Conservation (phyloP, 2,113 vertebrate genomes). For the Australoheros scitulus region DNA sequence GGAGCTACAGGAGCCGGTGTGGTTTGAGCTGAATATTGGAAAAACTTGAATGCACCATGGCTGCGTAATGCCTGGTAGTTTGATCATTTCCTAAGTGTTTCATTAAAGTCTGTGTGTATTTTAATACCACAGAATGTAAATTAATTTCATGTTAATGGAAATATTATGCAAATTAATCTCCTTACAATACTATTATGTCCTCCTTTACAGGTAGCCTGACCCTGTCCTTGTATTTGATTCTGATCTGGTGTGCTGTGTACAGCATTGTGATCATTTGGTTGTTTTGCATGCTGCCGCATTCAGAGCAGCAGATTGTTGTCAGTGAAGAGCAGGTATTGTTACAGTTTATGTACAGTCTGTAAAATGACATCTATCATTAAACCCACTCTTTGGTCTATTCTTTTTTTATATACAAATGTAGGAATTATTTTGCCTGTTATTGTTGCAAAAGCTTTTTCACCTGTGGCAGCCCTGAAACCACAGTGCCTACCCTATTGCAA, state of each 20-base stretch:
- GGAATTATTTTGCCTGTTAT: not conserved
- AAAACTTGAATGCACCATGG: not conserved
- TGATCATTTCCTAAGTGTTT: not conserved
- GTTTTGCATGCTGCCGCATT: not conserved
- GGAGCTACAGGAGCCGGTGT: too few species aligned
- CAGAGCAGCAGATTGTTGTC: too few species aligned
- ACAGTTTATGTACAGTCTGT: too few species aligned
- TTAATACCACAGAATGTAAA: not conserved
- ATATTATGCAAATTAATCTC: not conserved
- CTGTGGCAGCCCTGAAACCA: too few species aligned
- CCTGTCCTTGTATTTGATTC: not conserved
- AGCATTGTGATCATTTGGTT: not conserved
- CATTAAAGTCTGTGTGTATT: not conserved
- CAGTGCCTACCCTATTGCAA: too few species aligned
- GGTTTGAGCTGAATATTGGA: too few species aligned
- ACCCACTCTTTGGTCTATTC: not conserved
- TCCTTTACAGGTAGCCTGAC: not conserved
- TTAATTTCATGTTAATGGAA: not conserved
- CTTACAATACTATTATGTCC: not conserved
- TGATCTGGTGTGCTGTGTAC: not conserved
- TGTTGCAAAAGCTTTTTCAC: not conserved
- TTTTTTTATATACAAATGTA: not conserved
- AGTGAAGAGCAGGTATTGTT: too few species aligned
- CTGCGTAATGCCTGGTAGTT: not conserved
- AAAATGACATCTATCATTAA: not conserved